Base-by-base conservation (phyloP, 2,888 invertebrate genomes). In the Scrobipalpa costella region DNA sequence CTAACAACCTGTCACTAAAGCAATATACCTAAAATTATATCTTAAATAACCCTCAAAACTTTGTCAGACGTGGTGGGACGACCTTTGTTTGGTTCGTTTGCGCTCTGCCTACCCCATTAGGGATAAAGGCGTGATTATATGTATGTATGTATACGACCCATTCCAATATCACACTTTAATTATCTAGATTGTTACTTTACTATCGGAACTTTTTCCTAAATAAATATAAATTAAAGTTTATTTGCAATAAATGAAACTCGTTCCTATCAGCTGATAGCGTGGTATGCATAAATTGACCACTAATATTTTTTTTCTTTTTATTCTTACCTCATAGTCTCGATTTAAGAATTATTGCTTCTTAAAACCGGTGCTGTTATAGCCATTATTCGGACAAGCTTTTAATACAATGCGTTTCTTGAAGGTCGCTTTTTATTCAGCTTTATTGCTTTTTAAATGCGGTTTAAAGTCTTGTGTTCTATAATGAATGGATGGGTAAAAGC, bases 251-350 rank as follows among this genome's bases (percentile, higher is more conserved):
- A 49, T 49, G 73, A 84, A 85, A 87, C 85, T 73, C 71, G 85
- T 88, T 83, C 78, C 68, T 75, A 85, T 88, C 90, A 90, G 89
- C 90, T 90, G 90, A 89, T 85, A 74, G 71, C 72, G 69, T 72
- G 81, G 81, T 76, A 83, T 84, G 87, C 83, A 86, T 85, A 81
- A 78, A 81, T 84, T 75, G 71, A 71, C 69, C 69, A 67, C 70
- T 65, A 76, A 77, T 74, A 75, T 81, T 75, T 77, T 73, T 47
- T 55, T 62, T 27, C 13, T 52, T n/a, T 7, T 34, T 67, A 76
- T 79, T 78, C 82, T 84, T 85, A 83, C 84, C 84, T 84, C 84
- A 83, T 83, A 80, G 75, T 74, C 64, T 63, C 72, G 69, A 77
- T 75, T 68, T 73, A 67, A 77, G 78, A 60, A 60, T 60, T 60